Base-by-base conservation (phyloP, 2,888 invertebrate genomes). In the Pemphredon lugubris region DNA sequence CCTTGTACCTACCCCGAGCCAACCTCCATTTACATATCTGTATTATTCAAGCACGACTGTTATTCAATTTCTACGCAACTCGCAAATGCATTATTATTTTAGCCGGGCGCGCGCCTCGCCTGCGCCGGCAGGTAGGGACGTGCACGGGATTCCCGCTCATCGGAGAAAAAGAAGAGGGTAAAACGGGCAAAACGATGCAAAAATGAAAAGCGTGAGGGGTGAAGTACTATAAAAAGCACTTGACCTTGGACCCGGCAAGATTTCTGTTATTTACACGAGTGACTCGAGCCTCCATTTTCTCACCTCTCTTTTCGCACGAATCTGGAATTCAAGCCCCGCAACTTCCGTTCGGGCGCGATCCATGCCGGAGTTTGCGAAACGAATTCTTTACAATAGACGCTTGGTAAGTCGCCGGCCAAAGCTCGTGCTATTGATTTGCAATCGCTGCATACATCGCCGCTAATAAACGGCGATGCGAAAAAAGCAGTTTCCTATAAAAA, bases 1-100 rank as follows among this genome's bases (percentile, higher is more conserved):
- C 47, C 72, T 66, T 67, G 48, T 42, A 30, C 64, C 73, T 48
- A 69, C 48, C 66, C 64, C 45, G 61, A 37, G 39, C 77, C 75
- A 68, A 60, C 73, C 75, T 77, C 73, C 85, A 88, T 88, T 87
- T 88, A 84, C 87, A 87, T 88, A 87, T 84, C 86, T 88, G 79
- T 88, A 87, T 88, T 88, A 88, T 88, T 88, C 87, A 88, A 85
- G 79, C 83, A 75, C 82, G 80, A 83, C 84, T 85, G 85, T 87
- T 87, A 88, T 88, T 87, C 85, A 87, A 88, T 87, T 88, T 84
- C 85, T 83, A 80, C 81, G 82, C 77, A 81, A 83, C 84, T 84
- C 84, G 82, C 82, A 80, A 85, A 86, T 83, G 83, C 84, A 83
- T 85, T 86, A 84, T 86, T 86, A 84, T 85, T 84, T 84, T 79